Evolutionary conservation across 2,797 vertebrate species (phyloP), one percentile per base, ranked within the genome.

Genomic region (Petrocephalus schoutedeni): DNA sequence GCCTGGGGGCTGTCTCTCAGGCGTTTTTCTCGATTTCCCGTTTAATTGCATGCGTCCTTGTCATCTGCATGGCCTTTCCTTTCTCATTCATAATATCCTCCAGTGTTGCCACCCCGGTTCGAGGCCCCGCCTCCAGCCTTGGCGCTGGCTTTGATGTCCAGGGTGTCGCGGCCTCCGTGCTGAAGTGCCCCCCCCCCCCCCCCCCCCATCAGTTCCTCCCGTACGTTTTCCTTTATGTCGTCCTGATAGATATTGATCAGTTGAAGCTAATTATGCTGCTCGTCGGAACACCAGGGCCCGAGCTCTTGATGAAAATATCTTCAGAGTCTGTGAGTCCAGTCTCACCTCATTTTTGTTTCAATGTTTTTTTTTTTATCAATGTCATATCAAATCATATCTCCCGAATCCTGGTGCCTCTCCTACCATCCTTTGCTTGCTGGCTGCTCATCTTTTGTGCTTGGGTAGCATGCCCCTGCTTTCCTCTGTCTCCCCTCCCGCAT

Each of bases 251-350:
- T 96, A 98, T 99, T 99, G 98, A 98, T 98, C 98, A 98, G 95
- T 98, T 99, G 97, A 98, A 97, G 96, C 97, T 96, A 95, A 98
- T 99, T 96, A 97, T 99, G 97, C 96, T 95, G 96, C 96, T 98
- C 95, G 96, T 98, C 94, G 97, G 97, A 96, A 98, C 97, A 90
- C 97, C 97, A 95, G 97, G 95, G 95, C 95, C 97, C 91, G 97
- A 98, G 94, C 95, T 99, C 95, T 97, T 97, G 97, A 97, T 97
- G 97, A 99, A 99, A 98, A 97, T 98, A 94, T 98, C 97, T 93
- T 99, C 97, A 90, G 97, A 98, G 94, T 96, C 97, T 97, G 98
- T 99, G 97, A 98, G 98, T 99, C 95, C 89, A 93, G 91, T 74
- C 58, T 87, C 89, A 85, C 90, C 87, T n/a, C 83, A 87, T 89